These are phyloP conservation scores for Ethmia dodecea DNA, from an alignment of 2,888 invertebrate species.

Conservation along the genomic window DNA sequence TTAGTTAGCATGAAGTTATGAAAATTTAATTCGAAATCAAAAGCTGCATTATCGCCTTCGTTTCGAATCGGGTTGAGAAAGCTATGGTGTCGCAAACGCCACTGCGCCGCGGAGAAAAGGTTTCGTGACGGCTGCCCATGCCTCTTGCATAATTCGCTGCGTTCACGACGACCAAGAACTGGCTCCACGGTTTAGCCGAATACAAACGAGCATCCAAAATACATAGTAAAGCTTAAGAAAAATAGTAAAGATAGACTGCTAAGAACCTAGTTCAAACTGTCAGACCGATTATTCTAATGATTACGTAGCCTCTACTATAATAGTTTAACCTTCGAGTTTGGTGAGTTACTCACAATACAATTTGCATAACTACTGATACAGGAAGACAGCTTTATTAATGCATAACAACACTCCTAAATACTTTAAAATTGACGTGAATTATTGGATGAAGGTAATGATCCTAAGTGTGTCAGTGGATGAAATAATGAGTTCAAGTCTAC, in stretches of 20 bases:
- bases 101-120: constrained; percentile 43
- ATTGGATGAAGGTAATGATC: constrained; percentile 4
- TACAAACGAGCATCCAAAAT: too few species aligned
- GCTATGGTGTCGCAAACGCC: constrained; percentile 55
- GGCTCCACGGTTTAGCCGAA: constrained; percentile 30
- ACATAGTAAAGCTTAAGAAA: too few species aligned
- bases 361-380: too few species aligned
- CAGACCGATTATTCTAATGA: too few species aligned
- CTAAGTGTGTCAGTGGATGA: constrained; percentile 43
- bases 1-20: too few species aligned
- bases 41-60: constrained; percentile 33
- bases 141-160: constrained; percentile 52
- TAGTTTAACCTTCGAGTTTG: too few species aligned
- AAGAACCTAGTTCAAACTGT: too few species aligned
- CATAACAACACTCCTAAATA: neutral
- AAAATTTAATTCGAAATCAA: too few species aligned
- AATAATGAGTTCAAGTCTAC: constrained; percentile 69
- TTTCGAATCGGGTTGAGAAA: constrained; percentile 50
- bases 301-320: too few species aligned
- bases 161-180: constrained; percentile 37
- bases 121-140: constrained; percentile 54
- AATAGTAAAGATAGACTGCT: too few species aligned
- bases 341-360: too few species aligned
- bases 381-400: too few species aligned
- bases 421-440: neutral